Base-by-base conservation (phyloP, 2,888 invertebrate species). In the Cerastis rubricosa region DNA sequence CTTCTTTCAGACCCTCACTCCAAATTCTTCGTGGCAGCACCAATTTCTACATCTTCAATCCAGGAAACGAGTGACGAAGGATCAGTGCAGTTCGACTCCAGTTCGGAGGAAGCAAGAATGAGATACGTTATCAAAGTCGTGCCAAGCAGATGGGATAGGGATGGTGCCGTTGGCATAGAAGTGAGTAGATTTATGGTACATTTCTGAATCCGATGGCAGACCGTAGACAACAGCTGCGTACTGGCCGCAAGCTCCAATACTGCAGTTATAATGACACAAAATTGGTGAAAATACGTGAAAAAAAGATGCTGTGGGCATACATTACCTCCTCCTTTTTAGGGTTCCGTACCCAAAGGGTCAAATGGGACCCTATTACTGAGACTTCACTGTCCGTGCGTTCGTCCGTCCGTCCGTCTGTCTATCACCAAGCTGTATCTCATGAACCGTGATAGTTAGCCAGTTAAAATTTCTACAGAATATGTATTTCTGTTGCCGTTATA, bases 41-140 rank as follows among this genome's bases (percentile, higher is more conserved):
- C 95, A 3, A 91, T 93, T n/a, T 65, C 90, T 12, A 88, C 90
- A 11, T 92, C 94, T 0, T 96, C 95, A 0, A 90, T 93, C 3
- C 96, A 96, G 85, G 96, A 96, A 72, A 95, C 95, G 3, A 96
- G 96, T 75, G 96, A 96, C 54, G 96, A 96, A 79, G 93, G 95
- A 0, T 96, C 96, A 0, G 89, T 95, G 0, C 96, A 96, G 80
- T 95, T 96, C 49, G 96, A 96, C 86, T 96, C 96, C 6, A 96
- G 96, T 66, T 96, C 96, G 0, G 96, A 96, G 78, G 96, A 96
- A 85, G 86, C 94, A 0, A 92, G 92, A 84, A 91, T 95, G 85
- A 89, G 95, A 91, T 96, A 95, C 84, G 95, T 96, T 70, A 92
- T 96, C 84, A 94, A 94, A 86, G 90, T 96, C 0, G 80, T 90